phyloP scores from a whole-genome alignment of 2,888 invertebrate genomes.

The Parascotia fuliginaria region DNA sequence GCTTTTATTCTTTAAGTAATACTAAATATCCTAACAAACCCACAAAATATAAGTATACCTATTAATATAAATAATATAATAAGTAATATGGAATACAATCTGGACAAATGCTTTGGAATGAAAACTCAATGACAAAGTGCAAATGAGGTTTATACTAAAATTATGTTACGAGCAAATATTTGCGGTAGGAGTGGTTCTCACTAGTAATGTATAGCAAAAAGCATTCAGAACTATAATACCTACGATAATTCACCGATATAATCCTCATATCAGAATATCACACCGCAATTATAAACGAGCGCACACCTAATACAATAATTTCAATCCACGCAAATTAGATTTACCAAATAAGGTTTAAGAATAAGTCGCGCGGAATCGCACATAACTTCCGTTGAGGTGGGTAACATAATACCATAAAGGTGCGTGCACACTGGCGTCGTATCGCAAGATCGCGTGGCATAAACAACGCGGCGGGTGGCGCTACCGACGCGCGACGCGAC shows the following conservation, averaged over 20 bases:
- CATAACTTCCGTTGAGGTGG: constrained; percentile 53
- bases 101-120: no score
- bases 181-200: no score
- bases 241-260: not conserved
- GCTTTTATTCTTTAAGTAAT: no score
- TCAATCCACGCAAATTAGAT: constrained; percentile 36
- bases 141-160: no score
- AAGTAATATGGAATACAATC: no score
- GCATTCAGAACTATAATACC: not conserved
- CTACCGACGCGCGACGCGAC: constrained; percentile 59
- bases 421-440: constrained; percentile 63
- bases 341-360: constrained; percentile 41
- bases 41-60: no score
- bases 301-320: constrained; percentile 6
- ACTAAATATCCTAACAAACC: no score
- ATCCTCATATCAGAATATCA: not conserved
- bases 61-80: no score
- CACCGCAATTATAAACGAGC: not conserved
- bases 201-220: not conserved
- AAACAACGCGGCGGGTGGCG: constrained; percentile 80
- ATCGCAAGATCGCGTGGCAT: constrained; percentile 73
- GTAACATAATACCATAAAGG: constrained; percentile 66
- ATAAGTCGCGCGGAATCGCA: constrained; percentile 46
- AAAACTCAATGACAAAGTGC: no score
- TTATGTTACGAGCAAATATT: no score